These are phyloP conservation scores for Callionymus lyra DNA, from an alignment of 2,113 vertebrate genomes.

Conservation along the genomic window DNA sequence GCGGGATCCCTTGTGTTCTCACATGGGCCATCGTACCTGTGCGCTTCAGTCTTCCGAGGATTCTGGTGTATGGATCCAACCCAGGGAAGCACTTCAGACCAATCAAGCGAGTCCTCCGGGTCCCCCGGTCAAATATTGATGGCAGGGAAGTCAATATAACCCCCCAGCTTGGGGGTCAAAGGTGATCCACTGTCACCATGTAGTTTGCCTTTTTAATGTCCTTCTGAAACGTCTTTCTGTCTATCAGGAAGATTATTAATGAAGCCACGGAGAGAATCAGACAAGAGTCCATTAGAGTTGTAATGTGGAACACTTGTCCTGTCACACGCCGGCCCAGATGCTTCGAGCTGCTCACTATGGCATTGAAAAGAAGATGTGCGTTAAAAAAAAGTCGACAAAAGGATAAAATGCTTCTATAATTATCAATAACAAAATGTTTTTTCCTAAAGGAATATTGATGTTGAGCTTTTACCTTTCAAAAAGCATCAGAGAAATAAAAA, in stretches of 20 bases:
- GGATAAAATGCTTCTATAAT: too few relatives aligned
- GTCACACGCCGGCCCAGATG: neutral
- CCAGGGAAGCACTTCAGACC: conserved; percentile 24
- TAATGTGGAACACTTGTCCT: conserved; percentile 5
- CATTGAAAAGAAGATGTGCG: too few relatives aligned
- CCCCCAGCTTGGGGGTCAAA: conserved; percentile 27
- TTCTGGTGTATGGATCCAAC: conserved; percentile 31
- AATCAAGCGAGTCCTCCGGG: conserved; percentile 33
- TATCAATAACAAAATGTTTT: too few relatives aligned
- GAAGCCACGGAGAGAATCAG: conserved; percentile 5
- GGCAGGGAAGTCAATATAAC: conserved; percentile 30
- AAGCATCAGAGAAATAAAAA: too few relatives aligned
- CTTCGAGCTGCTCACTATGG: too few relatives aligned
- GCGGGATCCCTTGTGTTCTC: too few relatives aligned
- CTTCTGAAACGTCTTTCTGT: conserved; percentile 17
- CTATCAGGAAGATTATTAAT: conserved; percentile 28
- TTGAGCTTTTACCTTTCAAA: too few relatives aligned
- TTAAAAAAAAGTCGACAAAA: too few relatives aligned
- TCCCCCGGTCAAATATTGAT: conserved; percentile 32
- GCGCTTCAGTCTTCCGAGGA: conserved; percentile 13
- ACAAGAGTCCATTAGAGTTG: conserved; percentile 16
- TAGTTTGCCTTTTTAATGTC: conserved; percentile 35
- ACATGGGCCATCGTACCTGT: too few relatives aligned
- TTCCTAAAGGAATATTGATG: too few relatives aligned
- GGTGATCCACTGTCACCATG: conserved; percentile 23